These are phyloP conservation scores for Tolypeutes matacus DNA, from an alignment of 2,797 vertebrate species.

Conservation along the genomic window DNA sequence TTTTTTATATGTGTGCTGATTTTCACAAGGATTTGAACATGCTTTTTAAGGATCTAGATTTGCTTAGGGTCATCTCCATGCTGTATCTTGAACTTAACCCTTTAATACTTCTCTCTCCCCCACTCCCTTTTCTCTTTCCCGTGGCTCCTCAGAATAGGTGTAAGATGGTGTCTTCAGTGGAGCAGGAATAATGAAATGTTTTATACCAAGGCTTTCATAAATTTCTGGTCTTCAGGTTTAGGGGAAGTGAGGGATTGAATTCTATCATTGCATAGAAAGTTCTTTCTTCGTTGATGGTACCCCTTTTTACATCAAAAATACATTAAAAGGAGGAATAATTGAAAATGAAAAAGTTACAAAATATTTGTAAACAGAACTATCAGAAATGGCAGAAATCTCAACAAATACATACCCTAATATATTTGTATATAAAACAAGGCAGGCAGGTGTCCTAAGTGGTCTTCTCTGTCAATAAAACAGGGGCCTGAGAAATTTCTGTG, in stretches of 20 bases:
- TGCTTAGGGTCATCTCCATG: background rate
- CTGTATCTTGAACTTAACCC: background rate
- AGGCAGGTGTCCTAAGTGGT: background rate
- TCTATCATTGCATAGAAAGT: background rate
- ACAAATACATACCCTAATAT: background rate
- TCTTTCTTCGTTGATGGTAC: constrained; percentile 21
- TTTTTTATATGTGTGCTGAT: background rate
- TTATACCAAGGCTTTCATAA: background rate
- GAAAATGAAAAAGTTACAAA: background rate
- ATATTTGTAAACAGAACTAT: constrained; percentile 38
- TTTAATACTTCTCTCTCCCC: background rate
- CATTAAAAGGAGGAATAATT: constrained; percentile 3
- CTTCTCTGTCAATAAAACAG: constrained; percentile 6
- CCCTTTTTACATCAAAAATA: background rate
- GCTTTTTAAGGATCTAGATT: background rate
- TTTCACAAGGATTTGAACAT: constrained; percentile 8
- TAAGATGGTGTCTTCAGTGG: background rate
- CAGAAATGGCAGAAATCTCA: background rate
- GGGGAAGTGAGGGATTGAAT: background rate
- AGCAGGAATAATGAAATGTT: background rate
- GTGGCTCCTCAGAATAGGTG: background rate
- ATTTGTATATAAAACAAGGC: background rate
- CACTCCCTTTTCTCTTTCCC: background rate
- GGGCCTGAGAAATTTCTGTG: background rate
- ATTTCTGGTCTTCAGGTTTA: constrained; percentile 27